A percentile compares a stretch with the other conserved stretches of the same genome.
Conservation (phyloP, 2,797 vertebrate species). For the Taenioides sp. region DNA sequence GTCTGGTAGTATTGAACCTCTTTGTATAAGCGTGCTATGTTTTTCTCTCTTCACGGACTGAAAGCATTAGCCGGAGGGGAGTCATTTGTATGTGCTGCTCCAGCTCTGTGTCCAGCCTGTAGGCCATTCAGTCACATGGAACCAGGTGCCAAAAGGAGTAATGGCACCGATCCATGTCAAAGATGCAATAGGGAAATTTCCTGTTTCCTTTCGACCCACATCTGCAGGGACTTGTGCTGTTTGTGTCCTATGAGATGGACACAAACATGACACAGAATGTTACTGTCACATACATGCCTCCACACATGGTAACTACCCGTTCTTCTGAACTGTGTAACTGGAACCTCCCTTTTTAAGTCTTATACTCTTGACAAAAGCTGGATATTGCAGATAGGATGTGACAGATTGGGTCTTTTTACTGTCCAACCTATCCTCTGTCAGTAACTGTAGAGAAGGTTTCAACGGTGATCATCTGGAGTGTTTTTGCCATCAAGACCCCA, state of each 20-base stretch:
- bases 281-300: background rate
- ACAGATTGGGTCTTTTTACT: too few relatives aligned
- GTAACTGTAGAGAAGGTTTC: too few relatives aligned
- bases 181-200: conserved; percentile 41
- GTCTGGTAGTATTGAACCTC: background rate
- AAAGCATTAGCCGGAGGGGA: conserved; percentile 56
- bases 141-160: conserved; percentile 67
- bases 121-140: conserved; percentile 61
- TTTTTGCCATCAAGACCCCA: too few relatives aligned
- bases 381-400: too few relatives aligned
- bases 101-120: conserved; percentile 58
- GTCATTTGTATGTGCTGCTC: conserved; percentile 67
- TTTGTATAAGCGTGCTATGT: conserved; percentile 9
- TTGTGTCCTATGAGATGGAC: background rate
- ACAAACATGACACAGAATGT: background rate
- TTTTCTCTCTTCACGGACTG: conserved; percentile 25
- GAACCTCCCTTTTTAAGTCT: background rate
- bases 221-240: conserved; percentile 15
- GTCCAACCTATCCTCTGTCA: too few relatives aligned
- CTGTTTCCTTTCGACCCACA: conserved; percentile 27
- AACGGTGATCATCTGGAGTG: too few relatives aligned
- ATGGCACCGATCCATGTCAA: conserved; percentile 59
- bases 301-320: background rate
- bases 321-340: background rate
- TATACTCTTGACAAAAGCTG: too few relatives aligned